Conservation (phyloP, 2,797 vertebrate species). For the Eleutherodactylus coqui region DNA sequence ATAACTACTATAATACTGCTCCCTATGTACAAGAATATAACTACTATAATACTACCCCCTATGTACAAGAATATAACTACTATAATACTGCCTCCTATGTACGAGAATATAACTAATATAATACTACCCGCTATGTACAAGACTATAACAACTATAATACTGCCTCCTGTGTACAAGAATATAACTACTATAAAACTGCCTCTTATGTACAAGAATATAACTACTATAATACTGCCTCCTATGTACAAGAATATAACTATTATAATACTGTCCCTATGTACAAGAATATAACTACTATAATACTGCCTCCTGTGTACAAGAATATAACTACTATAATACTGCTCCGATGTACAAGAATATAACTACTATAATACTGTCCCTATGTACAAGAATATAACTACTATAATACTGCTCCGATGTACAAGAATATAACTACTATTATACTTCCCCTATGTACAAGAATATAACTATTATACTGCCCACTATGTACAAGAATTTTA, state of each 20-base stretch:
- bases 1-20: slow-evolving; percentile 11
- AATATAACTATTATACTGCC: too few species aligned
- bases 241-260: slow-evolving; percentile 5
- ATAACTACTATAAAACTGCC: slow-evolving; percentile 1
- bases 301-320: not conserved
- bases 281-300: slow-evolving; percentile 5
- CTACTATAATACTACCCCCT: slow-evolving; percentile 10
- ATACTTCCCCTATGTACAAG: too few species aligned
- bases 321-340: too few species aligned
- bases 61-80: slow-evolving; percentile 11
- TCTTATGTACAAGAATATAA: not conserved
- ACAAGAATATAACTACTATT: too few species aligned
- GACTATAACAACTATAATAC: not conserved
- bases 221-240: slow-evolving; percentile 3
- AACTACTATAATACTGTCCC: too few species aligned
- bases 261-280: not conserved
- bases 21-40: slow-evolving; percentile 6
- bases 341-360: too few species aligned
- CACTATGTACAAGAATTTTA: not conserved
- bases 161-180: not conserved
- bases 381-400: too few species aligned
- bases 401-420: too few species aligned
- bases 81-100: slow-evolving; percentile 1
- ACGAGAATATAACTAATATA: slow-evolving; percentile 8
- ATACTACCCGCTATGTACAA: not conserved